Percentiles rank a stretch among this genome's conserved stretches.
These are phyloP conservation scores for Entomobrya proxima DNA, from an alignment of 2,888 invertebrate species.

Conservation along the genomic window DNA sequence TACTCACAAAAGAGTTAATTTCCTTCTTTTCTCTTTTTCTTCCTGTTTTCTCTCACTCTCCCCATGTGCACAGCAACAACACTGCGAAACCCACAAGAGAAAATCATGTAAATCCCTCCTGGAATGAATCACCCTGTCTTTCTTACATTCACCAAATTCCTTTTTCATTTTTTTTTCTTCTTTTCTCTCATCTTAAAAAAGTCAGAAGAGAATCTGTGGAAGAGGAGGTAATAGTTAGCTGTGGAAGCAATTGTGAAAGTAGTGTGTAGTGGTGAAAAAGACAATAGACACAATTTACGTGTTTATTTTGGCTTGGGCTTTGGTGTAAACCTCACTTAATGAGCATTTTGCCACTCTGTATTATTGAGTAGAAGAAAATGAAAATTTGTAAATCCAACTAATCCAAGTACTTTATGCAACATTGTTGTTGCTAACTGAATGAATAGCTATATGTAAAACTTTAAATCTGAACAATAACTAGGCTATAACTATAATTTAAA, in stretches of 20 bases:
- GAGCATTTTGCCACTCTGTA: too few relatives aligned
- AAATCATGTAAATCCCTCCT: constrained; percentile 30
- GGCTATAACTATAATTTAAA: too few relatives aligned
- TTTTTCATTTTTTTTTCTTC: background rate
- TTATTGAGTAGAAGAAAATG: too few relatives aligned
- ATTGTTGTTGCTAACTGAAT: too few relatives aligned
- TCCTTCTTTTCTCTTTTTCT: constrained; percentile 32
- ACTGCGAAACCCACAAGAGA: background rate
- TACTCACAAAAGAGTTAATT: constrained; percentile 43
- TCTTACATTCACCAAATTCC: background rate
- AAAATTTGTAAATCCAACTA: too few relatives aligned
- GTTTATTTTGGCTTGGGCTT: background rate
- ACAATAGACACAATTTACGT: background rate
- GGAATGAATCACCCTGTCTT: constrained; percentile 27
- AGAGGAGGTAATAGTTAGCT: too few relatives aligned
- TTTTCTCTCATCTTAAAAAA: background rate
- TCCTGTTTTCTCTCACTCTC: background rate
- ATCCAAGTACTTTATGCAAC: too few relatives aligned
- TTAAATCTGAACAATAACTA: too few relatives aligned
- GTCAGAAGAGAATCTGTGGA: too few relatives aligned
- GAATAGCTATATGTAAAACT: too few relatives aligned
- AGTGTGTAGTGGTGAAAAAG: background rate
- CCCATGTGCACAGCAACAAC: background rate
- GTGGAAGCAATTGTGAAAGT: too few relatives aligned
- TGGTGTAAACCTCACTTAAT: background rate